Evolutionary conservation across 2,113 vertebrate genomes (phyloP), one percentile per base, ranked within the genome.

Genomic region (Hystrix cristata): DNA sequence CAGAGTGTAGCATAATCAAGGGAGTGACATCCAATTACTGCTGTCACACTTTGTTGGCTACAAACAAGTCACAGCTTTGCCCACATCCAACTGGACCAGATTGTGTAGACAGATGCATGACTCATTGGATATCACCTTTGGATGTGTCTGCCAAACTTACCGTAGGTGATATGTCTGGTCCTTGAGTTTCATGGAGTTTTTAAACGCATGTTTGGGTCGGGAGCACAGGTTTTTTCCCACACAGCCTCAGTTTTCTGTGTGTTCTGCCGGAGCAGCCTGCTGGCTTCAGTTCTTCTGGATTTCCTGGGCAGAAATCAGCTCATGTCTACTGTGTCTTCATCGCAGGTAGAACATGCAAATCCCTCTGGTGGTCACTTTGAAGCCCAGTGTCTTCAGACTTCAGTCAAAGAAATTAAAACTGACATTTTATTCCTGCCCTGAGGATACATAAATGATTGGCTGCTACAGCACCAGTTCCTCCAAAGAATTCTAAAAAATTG

Each of bases 381-480:
- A 69, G 31, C 13, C 76, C n/a, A 31, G 5, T 34, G 38, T 55
- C 71, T 85, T 96, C 85, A 38, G 16, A 51, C 67, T 85, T 48
- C 7, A 95, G 65, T 62, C 59, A 90, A 84, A 84, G n/a, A 91
- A 86, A 57, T 85, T 38, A 31, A 95, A 93, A 90, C 53, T 60
- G 55, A 84, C 29, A 23, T 38, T 27, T 14, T 2, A 11, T 91
- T 46, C 51, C 14, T 67, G 1, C 12, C 55, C 27, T 91, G 65
- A 29, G 21, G 21, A 67, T n/a, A 27, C 48, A 94, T 48, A 55
- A 76, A 64, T 10, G 29, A 38, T 10, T 13, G 4, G 31, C 60
- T 51, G 38, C 48, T 72, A 90, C 18, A 92, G 21, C 23, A 38
- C 48, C 29, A 85, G 27, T 69, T 55, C 55, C 43, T 85, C 38